These are phyloP conservation scores for Trichogramma evanescens DNA, from an alignment of 2,888 invertebrate species.

Conservation along the genomic window DNA sequence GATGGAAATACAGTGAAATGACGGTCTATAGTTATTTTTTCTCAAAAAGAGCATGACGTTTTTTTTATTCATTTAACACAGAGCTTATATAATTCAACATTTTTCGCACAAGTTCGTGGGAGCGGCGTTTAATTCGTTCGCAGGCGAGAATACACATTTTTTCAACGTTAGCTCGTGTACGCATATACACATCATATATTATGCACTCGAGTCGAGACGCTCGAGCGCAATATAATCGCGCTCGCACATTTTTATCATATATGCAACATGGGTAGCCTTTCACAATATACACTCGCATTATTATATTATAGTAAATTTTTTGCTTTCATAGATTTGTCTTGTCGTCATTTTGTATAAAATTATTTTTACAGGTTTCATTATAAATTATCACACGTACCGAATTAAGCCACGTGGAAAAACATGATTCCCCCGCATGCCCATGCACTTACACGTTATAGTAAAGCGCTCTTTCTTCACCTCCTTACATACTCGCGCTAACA, in stretches of 20 bases:
- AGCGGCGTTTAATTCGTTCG: background rate
- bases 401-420: background rate
- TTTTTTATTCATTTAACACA: slow-evolving; percentile 21
- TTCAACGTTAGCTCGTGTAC: background rate
- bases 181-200: too few species aligned
- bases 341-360: slow-evolving; percentile 21
- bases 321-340: background rate
- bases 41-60: slow-evolving; percentile 23
- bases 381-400: background rate
- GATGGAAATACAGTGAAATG: too few species aligned
- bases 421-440: background rate
- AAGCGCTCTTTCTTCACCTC: too few species aligned
- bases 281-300: background rate
- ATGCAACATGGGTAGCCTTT: too few species aligned
- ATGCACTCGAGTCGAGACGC: too few species aligned
- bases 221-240: too few species aligned
- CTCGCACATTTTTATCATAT: too few species aligned
- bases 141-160: slow-evolving; percentile 6
- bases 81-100: slow-evolving; percentile 21
- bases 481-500: too few species aligned
- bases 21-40: slow-evolving; percentile 3
- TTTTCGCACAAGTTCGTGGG: slow-evolving; percentile 8
- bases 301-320: background rate
- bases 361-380: slow-evolving; percentile 14
- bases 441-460: too few species aligned